phyloP scores from a whole-genome alignment of 35 echinoderm and acorn worm species.

The Patiria miniata region DNA sequence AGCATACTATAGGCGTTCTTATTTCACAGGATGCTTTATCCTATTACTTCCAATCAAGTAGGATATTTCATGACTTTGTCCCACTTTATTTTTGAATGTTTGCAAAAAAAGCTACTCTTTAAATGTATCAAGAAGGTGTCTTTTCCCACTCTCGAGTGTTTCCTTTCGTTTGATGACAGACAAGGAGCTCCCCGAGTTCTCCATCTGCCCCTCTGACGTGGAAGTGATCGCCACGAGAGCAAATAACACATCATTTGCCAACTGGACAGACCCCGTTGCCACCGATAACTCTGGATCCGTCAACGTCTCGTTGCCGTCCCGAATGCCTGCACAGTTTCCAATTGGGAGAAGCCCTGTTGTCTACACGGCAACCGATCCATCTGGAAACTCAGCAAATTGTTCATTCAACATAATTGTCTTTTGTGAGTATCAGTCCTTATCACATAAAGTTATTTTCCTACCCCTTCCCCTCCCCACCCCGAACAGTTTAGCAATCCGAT shows the following conservation, averaged over 20 bases:
- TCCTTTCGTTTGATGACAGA: not conserved
- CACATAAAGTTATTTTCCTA: too few species aligned
- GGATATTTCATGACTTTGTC: too few species aligned
- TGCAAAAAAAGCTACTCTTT: too few species aligned
- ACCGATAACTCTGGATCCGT: slow-evolving; percentile 5
- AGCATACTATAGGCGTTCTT: too few species aligned
- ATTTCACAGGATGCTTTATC: too few species aligned
- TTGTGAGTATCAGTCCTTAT: too few species aligned
- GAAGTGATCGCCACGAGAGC: not conserved
- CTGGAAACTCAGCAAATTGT: slow-evolving; percentile 53
- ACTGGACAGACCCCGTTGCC: not conserved
- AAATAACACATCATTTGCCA: not conserved
- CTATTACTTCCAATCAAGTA: too few species aligned
- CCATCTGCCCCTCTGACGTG: not conserved
- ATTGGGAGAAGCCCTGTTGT: slow-evolving; percentile 7
- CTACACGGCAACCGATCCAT: slow-evolving; percentile 42
- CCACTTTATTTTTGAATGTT: too few species aligned
- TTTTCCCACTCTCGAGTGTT: too few species aligned
- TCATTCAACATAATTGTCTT: slow-evolving; percentile 57
- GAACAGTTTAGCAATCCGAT: too few species aligned
- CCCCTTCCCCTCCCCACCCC: too few species aligned
- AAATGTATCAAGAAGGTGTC: too few species aligned
- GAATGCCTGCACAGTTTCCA: slow-evolving; percentile 5
- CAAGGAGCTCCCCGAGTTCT: not conserved
- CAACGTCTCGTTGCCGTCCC: not conserved